Evolutionary conservation across 2,797 vertebrate species (phyloP).

Genomic region (Spondyliosoma cantharus): DNA sequence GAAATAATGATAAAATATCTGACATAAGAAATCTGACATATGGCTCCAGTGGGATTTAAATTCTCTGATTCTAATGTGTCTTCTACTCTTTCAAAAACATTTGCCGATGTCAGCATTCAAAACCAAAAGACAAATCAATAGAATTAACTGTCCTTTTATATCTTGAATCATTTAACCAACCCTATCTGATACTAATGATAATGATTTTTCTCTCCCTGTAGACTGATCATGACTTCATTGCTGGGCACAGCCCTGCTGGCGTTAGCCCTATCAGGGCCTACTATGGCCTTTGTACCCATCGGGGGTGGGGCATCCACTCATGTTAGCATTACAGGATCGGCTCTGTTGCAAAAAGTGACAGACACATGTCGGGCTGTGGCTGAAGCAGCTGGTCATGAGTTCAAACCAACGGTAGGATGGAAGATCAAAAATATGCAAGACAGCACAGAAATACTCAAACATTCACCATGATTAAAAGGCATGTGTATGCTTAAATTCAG

Average conservation of each 20-base stretch:
- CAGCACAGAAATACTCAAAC: not conserved
- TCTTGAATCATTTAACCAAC: not conserved
- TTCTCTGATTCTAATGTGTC: not conserved
- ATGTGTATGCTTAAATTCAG: not conserved
- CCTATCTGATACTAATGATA: not conserved
- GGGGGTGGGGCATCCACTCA: constrained; percentile 68
- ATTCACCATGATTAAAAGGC: not conserved
- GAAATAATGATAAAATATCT: too few species aligned
- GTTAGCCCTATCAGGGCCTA: constrained; percentile 43
- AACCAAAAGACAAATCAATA: not conserved
- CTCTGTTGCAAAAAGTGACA: constrained; percentile 74
- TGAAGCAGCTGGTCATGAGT: constrained; percentile 68
- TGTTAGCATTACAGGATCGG: constrained; percentile 74
- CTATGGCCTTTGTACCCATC: constrained; percentile 72
- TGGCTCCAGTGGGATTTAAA: not conserved
- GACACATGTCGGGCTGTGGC: constrained; percentile 77
- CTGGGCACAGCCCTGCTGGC: constrained; percentile 50
- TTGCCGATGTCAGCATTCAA: too few species aligned
- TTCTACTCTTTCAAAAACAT: too few species aligned
- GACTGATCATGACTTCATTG: constrained; percentile 56
- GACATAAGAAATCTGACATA: not conserved
- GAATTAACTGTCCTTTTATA: not conserved
- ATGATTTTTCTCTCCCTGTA: not conserved
- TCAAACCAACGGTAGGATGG: constrained; percentile 77
- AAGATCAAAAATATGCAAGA: not conserved